These are phyloP conservation scores for Thymelicus lineola DNA, from an alignment of 2,888 invertebrate genomes.

Conservation along the genomic window DNA sequence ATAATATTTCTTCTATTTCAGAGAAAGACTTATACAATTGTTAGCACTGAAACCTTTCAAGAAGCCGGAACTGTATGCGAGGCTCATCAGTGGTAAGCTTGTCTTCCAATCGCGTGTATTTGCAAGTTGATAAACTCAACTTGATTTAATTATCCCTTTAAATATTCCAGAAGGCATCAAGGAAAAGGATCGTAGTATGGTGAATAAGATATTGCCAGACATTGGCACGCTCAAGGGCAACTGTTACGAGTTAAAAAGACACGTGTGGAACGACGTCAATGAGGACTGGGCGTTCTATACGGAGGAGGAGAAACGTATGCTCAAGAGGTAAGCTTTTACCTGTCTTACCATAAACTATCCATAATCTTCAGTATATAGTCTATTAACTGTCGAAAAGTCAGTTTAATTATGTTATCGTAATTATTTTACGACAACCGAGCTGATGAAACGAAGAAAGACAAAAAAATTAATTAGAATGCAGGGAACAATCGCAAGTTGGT, in stretches of 20 bases:
- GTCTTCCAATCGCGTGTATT: constrained; percentile 40
- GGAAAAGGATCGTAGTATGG: constrained; percentile 91
- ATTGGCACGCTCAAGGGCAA: constrained; percentile 94
- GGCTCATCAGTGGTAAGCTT: constrained; percentile 91
- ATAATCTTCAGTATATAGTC: no score
- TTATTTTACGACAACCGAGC: no score
- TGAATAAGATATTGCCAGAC: constrained; percentile 92
- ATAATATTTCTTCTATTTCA: constrained; percentile 80
- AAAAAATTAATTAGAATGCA: no score
- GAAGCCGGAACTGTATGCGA: constrained; percentile 94
- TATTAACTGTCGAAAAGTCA: no score
- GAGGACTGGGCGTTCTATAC: constrained; percentile 98
- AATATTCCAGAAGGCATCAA: constrained; percentile 92
- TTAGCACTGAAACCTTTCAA: constrained; percentile 97
- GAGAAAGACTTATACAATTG: constrained; percentile 97
- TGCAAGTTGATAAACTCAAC: constrained; percentile 47
- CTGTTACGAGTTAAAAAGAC: constrained; percentile 93
- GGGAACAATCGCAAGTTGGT: background rate
- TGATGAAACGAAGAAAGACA: no score
- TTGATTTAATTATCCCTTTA: constrained; percentile 21
- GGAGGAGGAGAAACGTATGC: constrained; percentile 94
- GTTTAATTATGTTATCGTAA: no score
- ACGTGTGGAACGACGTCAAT: constrained; percentile 96
- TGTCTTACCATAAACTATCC: no score
- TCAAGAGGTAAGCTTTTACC: constrained; percentile 88